Evolutionary conservation across 2,797 vertebrate species (phyloP), one percentile per base, ranked within the genome.

Genomic region (Dromococcyx pavoninus): DNA sequence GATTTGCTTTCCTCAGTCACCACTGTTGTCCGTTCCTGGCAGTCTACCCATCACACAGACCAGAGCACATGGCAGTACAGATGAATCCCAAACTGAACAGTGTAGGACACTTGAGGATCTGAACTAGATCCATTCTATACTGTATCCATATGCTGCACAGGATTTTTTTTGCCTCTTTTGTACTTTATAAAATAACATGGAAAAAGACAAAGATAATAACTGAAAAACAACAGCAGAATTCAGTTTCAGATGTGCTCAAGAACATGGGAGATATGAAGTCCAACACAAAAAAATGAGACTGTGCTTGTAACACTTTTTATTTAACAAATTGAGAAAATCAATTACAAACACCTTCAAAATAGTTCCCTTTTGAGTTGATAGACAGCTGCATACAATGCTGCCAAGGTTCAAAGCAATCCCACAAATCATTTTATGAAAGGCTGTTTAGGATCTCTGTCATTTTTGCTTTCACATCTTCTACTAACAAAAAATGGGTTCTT

Each of bases 101-200:
- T 32, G 21, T 33, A 54, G 25, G 39, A 71, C 8, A 18, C 2
- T 7, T 51, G 4, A 54, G 27, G 32, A 54, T 58, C 25, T 80
- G 51, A 90, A 76, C 23, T n/a, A 86, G 30, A 71, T 27, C 27
- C 23, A 32, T 21, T 37, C 18, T 1, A 2, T 19, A 53, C n/a
- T 23, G 30, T 16, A 73, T 4, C 15, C 0, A 7, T 3, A 25
- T 1, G 6, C 14, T 32, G 11, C 50, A 79, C 2, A 28, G 27
- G 24, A 27, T 39, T 57, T 87, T 92, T n/a, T 69, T 22, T 43
- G 13, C 12, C 21, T 76, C 39, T 13, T 77, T 77, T 35, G 15
- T 75, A 50, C 43, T 76, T 17, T 53, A 6, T 32, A 25, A 10
- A 60, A n/a, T 67, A 60, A 53, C 6, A 41, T 2, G 1, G 13